Base-by-base conservation (phyloP, 2,888 invertebrate species). In the Junonia oenone region DNA sequence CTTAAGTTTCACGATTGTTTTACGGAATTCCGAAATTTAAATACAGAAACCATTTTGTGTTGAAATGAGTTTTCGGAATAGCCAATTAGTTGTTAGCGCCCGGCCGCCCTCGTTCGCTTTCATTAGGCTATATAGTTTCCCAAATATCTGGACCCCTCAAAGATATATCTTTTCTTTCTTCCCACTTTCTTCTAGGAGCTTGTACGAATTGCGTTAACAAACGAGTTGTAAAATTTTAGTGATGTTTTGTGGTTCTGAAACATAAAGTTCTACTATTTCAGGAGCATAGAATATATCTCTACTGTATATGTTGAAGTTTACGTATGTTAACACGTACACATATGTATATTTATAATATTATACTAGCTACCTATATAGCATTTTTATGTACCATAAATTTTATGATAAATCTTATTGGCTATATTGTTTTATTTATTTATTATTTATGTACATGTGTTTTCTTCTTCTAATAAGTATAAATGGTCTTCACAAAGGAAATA, bases 21-120 rank as follows among this genome's bases (percentile, higher is more conserved):
- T 81, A 89, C 78, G 75, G 82, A 87, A 87, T 84, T 82, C 81
- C 83, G 76, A 85, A 90, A 90, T 90, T 90, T 90, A 88, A 90
- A 90, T 90, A 90, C 86, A 81, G 77, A 90, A 90, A 81, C 90
- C 90, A 89, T 90, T 90, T 88, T 88, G 86, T 85, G 89, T 90
- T 86, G 81, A 89, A 90, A 90, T 89, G 90, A 90, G 90, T 90
- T 90, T 90, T 86, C 78, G 81, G 88, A 87, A 89, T 90, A 85
- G 89, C 82, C 90, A 90, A 90, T 90, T 90, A 90, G 90, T 89
- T 89, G 90, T 90, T 90, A 90, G 89, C 90, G 87, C 84, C 82
- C 81, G 80, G 81, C 86, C 83, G 80, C 86, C 86, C 87, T 83
- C 87, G 83, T 86, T 88, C 84, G 75, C 86, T 90, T 90, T 90